Evolutionary conservation across 2,113 vertebrate genomes (phyloP).

Genomic region (Alouatta palliata): DNA sequence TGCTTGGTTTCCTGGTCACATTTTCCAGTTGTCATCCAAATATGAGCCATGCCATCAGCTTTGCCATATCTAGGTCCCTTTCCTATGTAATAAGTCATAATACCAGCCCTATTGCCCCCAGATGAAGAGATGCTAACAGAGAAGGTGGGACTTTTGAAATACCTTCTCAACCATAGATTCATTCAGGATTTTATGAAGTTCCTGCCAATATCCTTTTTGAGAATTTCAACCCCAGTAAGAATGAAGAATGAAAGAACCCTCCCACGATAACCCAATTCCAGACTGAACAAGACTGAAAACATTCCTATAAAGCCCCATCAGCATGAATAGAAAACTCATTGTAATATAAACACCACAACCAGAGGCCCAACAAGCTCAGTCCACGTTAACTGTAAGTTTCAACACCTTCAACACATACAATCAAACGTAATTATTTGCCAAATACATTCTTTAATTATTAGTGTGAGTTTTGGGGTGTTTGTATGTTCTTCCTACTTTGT

Average conservation of each 20-base stretch:
- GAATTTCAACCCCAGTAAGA: not conserved
- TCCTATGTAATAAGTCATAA: not conserved
- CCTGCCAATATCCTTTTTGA: not conserved
- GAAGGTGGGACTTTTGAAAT: not conserved
- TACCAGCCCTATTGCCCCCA: not conserved
- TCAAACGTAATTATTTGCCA: conserved; percentile 11
- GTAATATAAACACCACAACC: not conserved
- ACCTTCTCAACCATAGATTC: not conserved
- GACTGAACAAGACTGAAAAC: not conserved
- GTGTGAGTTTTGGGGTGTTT: not conserved
- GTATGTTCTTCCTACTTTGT: not conserved
- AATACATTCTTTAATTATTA: not conserved
- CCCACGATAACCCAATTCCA: not conserved
- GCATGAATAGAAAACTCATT: not conserved
- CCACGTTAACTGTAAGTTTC: not conserved
- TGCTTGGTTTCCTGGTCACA: not conserved
- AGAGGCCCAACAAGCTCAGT: not conserved
- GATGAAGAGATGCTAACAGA: not conserved
- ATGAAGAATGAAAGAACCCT: not conserved
- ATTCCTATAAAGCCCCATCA: not conserved
- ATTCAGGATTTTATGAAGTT: not conserved
- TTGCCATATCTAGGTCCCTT: not conserved
- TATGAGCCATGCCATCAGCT: not conserved
- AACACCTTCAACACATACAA: not conserved
- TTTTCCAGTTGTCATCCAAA: not conserved